A percentile compares a stretch with the other conserved stretches of the same genome.
These are phyloP conservation scores for Embidobia sp. DNA, from an alignment of 2,888 invertebrate genomes.

Conservation along the genomic window DNA sequence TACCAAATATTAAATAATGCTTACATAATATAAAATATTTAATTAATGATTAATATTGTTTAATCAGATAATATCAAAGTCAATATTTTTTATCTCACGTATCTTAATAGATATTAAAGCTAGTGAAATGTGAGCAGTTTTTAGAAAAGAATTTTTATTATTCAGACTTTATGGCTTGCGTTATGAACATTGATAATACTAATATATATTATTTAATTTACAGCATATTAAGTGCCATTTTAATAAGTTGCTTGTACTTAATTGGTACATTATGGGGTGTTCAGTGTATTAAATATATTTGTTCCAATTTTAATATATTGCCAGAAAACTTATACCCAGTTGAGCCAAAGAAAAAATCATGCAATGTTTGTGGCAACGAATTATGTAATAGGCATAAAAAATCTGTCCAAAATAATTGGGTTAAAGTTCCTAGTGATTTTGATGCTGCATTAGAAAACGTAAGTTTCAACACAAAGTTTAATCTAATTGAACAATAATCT, in stretches of 20 bases:
- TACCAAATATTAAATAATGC: no score
- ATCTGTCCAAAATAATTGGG: conserved; percentile 71
- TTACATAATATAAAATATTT: no score
- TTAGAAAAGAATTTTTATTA: no score
- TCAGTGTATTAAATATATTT: conserved; percentile 67
- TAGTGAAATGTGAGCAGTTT: no score
- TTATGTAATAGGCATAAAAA: conserved; percentile 76
- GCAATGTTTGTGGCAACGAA: conserved; percentile 75
- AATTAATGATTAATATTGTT: no score
- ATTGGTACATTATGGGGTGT: conserved; percentile 73
- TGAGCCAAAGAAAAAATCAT: conserved; percentile 63
- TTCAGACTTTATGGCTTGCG: background rate
- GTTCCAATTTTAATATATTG: conserved; percentile 65
- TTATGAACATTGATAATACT: no score
- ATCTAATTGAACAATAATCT: no score
- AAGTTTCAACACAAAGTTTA: no score
- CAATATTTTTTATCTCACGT: no score
- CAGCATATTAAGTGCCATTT: conserved; percentile 72
- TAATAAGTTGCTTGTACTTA: conserved; percentile 69
- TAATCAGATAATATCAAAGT: no score
- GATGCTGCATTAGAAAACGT: conserved; percentile 90
- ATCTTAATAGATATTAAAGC: no score
- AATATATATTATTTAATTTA: conserved; percentile 19
- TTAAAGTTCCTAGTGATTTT: conserved; percentile 85
- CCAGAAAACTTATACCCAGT: conserved; percentile 57